Evolutionary conservation across 2,797 vertebrate genomes (phyloP), one percentile per base, ranked within the genome.

Genomic region (Hemitrygon akajei): DNA sequence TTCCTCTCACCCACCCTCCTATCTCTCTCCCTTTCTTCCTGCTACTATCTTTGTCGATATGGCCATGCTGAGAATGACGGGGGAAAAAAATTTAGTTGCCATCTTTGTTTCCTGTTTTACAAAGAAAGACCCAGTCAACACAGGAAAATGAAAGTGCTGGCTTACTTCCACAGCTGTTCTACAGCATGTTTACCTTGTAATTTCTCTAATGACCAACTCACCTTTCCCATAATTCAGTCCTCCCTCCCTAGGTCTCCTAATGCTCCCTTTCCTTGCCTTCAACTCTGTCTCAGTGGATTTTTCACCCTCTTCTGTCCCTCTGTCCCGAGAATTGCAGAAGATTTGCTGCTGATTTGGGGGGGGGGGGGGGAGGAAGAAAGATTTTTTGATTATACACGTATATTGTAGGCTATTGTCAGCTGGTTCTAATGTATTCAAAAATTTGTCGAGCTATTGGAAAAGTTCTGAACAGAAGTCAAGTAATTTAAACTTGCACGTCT

Each of bases 191-290:
- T 79, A 16, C 30, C 30, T 87, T 63, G 60, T 30, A 63, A 27
- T 63, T 9, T 16, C 84, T 87, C 58, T 30, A 87, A 30, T 87
- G 84, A 87, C 84, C 84, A 30, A n/a, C 18, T 1, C 58, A 89
- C 63, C 86, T 89, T 34, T 18, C n/a, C 86, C 86, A 89, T 89
- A 89, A 89, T 22, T 89, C 86, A 69, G n/a, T 89, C 25, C 9
- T 34, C 9, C 86, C 69, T 66, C 60, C 63, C 60, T 37, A 5
- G 60, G 84, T 16, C 58, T 87, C 58, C 58, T 87, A 87, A 66
- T 14, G 3, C 27, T 63, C 30, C 5, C 63, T 18, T 60, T 30
- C n/a, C 30, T 3, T 37, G 18, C 60, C 58, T 89, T 14, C 18
- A 89, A 66, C n/a, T 89, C 9, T 63, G 60, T 18, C 18, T 63